phyloP scores from a whole-genome alignment of 2,797 vertebrate species.

The Cygnus olor region DNA sequence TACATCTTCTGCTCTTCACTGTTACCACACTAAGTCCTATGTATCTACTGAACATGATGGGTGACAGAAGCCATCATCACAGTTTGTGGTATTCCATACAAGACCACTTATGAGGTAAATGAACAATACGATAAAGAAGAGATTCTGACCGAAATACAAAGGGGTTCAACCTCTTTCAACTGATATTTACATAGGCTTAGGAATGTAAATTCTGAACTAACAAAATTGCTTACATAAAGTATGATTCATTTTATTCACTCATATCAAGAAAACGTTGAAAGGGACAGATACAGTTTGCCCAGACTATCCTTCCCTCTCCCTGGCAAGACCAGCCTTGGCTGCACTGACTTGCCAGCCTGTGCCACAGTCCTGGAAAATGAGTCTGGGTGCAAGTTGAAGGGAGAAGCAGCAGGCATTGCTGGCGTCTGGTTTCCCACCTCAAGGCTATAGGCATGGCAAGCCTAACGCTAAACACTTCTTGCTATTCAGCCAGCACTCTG shows the following conservation, averaged over 20 bases:
- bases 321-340: background rate
- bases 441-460: background rate
- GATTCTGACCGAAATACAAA: background rate
- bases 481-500: background rate
- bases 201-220: background rate
- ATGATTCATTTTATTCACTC: background rate
- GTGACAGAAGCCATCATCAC: background rate
- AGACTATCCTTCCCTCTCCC: background rate
- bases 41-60: rapidly evolving
- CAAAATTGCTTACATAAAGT: background rate
- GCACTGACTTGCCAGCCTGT: background rate
- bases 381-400: background rate
- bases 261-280: background rate
- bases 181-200: background rate
- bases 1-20: background rate
- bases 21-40: background rate
- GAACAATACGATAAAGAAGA: background rate
- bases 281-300: background rate
- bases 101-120: background rate
- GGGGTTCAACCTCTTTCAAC: background rate
- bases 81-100: background rate
- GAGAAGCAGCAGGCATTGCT: background rate
- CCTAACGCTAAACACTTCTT: background rate
- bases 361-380: background rate
- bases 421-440: background rate